phyloP scores from a whole-genome alignment of 2,113 vertebrate genomes.

The Tupaia tana region DNA sequence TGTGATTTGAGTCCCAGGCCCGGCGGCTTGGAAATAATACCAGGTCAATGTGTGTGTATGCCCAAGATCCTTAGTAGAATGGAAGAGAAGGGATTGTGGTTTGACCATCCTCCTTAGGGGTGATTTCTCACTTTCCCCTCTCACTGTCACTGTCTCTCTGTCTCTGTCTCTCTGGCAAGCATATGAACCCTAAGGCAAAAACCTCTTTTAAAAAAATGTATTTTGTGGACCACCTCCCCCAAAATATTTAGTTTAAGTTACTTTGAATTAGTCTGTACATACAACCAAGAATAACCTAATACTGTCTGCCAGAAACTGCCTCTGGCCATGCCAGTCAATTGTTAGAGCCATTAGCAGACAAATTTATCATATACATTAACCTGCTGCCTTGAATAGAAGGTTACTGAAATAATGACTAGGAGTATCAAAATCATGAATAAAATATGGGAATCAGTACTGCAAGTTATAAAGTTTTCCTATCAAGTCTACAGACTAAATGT shows the following conservation, averaged over 20 bases:
- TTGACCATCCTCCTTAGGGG: too few species aligned
- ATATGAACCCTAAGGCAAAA: too few species aligned
- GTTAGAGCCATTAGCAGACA: constrained; percentile 78
- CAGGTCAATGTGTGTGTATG: too few species aligned
- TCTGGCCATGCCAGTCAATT: constrained; percentile 76
- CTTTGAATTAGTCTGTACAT: constrained; percentile 38
- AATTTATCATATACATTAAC: constrained; percentile 81
- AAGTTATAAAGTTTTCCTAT: constrained; percentile 80
- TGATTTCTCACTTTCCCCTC: too few species aligned
- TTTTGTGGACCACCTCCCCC: neutral
- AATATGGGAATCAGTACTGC: constrained; percentile 78
- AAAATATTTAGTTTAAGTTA: constrained; percentile 32
- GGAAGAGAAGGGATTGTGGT: too few species aligned
- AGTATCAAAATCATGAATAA: constrained; percentile 86
- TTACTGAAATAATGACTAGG: constrained; percentile 81
- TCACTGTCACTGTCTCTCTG: too few species aligned
- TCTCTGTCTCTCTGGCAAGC: too few species aligned
- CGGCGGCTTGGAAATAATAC: too few species aligned
- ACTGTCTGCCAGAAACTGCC: constrained; percentile 60
- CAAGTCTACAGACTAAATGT: constrained; percentile 79
- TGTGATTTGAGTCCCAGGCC: too few species aligned
- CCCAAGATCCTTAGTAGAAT: too few species aligned
- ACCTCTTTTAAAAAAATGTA: too few species aligned
- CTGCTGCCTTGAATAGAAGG: constrained; percentile 73
- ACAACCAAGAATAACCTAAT: constrained; percentile 24